Conservation (phyloP, 2,888 invertebrate species). For the Campaea margaritaria region DNA sequence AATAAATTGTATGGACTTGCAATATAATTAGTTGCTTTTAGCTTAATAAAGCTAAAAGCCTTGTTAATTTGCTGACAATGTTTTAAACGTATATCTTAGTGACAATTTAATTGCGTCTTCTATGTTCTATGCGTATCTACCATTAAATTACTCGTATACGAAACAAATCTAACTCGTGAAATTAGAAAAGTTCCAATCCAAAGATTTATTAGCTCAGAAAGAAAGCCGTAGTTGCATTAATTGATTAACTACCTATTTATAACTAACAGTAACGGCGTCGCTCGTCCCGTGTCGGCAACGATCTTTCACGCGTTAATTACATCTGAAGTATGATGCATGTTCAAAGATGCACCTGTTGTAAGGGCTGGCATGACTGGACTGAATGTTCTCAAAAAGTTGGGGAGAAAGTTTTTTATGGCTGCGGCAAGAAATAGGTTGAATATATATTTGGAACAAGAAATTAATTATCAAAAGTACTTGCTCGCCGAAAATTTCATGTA, state of each 20-base stretch:
- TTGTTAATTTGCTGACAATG: no score
- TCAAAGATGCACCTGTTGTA: slow-evolving; percentile 65
- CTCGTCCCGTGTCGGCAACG: slow-evolving; percentile 46
- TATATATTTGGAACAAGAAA: no score
- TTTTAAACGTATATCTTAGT: no score
- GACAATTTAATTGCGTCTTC: no score
- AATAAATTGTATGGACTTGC: no score
- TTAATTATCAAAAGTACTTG: no score
- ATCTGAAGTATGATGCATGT: slow-evolving; percentile 71
- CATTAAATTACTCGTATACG: neutral
- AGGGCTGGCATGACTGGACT: slow-evolving; percentile 29
- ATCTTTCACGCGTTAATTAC: slow-evolving; percentile 65
- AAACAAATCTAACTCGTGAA: neutral
- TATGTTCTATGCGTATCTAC: neutral
- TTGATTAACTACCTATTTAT: slow-evolving; percentile 27
- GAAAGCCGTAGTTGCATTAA: slow-evolving; percentile 10
- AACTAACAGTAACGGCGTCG: slow-evolving; percentile 26
- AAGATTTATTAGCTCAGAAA: slow-evolving; percentile 2
- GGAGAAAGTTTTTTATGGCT: no score
- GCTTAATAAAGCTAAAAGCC: no score
- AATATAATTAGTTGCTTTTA: no score
- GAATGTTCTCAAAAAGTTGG: no score
- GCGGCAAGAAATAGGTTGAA: no score
- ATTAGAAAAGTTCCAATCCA: neutral
- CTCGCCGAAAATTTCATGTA: no score